Evolutionary conservation across 2,888 invertebrate species (phyloP), one percentile per base, ranked within the genome.

Genomic region (Euproctis similis): DNA sequence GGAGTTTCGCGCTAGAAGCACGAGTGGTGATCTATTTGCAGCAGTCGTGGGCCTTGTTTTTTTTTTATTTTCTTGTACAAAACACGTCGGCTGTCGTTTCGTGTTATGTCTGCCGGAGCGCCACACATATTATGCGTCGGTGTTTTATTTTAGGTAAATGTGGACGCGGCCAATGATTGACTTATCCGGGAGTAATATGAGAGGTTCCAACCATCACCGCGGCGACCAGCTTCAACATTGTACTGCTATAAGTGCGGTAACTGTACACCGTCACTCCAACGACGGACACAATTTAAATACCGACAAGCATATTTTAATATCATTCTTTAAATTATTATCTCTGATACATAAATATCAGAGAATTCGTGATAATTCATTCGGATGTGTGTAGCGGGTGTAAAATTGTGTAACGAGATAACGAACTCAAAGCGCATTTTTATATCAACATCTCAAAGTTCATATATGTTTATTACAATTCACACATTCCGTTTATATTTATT

Each of bases 1-100:
- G 72, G 73, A 74, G 64, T 82, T 80, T 76, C 80, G 75, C n/a
- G n/a, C n/a, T 63, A 68, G 59, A 64, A 70, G 64, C 78, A 76
- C 71, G 67, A 69, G 72, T 66, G 65, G 64, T 60, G 71, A 53
- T 74, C 75, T 84, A 84, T 82, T 82, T 84, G 71, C 63, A 72
- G 66, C 69, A 59, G 60, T 63, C 68, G 63, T 62, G 71, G 66
- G 73, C 75, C 82, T 80, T 81, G 74, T 75, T 78, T 84, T 81
- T 75, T 78, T 84, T 81, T 84, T 82, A 80, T 82, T 82, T 84
- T 82, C 81, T 81, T 78, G 78, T 76, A 75, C 80, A 81, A 78
- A 81, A 80, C 81, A 80, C 74, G 82, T 81, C 71, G 74, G 73
- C 75, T 81, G 82, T 81, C 82, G 76, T 77, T 77, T 65, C 74